phyloP scores from a whole-genome alignment of 2,888 invertebrate species.

The Eucriotettix oculatus region DNA sequence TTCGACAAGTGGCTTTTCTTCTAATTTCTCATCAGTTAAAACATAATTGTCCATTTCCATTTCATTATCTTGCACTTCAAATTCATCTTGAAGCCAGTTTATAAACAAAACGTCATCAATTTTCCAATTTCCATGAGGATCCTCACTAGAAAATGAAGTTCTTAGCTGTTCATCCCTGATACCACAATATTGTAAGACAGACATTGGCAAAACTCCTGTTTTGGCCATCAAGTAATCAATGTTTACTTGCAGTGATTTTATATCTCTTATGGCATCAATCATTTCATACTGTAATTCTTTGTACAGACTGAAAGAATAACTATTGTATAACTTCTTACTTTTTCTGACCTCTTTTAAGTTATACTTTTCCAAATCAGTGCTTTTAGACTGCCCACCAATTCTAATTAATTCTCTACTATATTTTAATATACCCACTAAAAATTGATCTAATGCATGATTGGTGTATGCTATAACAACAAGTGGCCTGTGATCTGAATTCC shows the following conservation, averaged over 20 bases:
- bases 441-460: conserved; percentile 77
- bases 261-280: background rate
- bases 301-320: background rate
- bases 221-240: background rate
- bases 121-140: too few species aligned
- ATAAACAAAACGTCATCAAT: too few species aligned
- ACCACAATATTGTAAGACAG: too few species aligned
- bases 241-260: background rate
- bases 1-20: too few species aligned
- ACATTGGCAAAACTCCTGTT: too few species aligned
- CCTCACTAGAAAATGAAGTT: too few species aligned
- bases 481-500: conserved; percentile 27
- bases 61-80: too few species aligned
- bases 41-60: too few species aligned
- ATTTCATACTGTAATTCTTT: background rate
- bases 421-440: conserved; percentile 48
- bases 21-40: too few species aligned
- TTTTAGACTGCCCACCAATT: conserved; percentile 52
- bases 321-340: background rate
- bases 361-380: conserved; percentile 26
- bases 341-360: conserved; percentile 3
- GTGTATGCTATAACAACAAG: conserved; percentile 68
- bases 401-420: conserved; percentile 44
- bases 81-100: too few species aligned
- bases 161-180: too few species aligned